Conservation (phyloP, 1,140 invertebrate species). For the Probaryconus sp. region DNA sequence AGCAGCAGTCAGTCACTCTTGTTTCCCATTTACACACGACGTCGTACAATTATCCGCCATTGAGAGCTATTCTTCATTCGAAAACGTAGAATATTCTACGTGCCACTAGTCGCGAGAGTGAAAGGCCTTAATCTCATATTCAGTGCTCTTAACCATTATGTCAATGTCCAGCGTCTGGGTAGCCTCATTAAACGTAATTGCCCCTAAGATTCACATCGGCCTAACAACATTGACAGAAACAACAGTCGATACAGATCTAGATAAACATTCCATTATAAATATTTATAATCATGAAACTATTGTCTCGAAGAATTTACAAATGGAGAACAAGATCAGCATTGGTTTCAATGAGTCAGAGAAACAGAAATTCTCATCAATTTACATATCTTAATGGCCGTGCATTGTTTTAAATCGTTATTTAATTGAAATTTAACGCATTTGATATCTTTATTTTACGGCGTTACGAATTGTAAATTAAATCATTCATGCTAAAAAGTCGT, state of each 20-base stretch:
- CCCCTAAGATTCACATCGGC: conserved; percentile 53
- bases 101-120: conserved; percentile 44
- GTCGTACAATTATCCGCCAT: neutral
- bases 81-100: conserved; percentile 27
- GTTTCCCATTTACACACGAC: neutral
- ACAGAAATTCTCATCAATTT: conserved; percentile 23
- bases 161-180: conserved; percentile 56
- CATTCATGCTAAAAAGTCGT: too few relatives aligned
- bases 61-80: conserved; percentile 16
- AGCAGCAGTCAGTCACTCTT: neutral
- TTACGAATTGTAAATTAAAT: too few relatives aligned
- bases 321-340: conserved; percentile 36
- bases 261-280: conserved; percentile 35
- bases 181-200: conserved; percentile 60
- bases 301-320: conserved; percentile 40
- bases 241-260: conserved; percentile 21
- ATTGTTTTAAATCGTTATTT: conserved; percentile 29
- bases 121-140: conserved; percentile 57
- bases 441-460: conserved; percentile 24
- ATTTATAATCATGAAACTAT: conserved; percentile 19
- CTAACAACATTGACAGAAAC: conserved; percentile 42
- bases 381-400: conserved; percentile 17
- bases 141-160: conserved; percentile 58
- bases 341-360: conserved; percentile 6
- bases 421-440: conserved; percentile 26